A percentile compares a stretch with the other conserved stretches of the same genome.
These are phyloP conservation scores for Eptesicus fuscus DNA, from an alignment of 2,113 vertebrate genomes.

Conservation along the genomic window DNA sequence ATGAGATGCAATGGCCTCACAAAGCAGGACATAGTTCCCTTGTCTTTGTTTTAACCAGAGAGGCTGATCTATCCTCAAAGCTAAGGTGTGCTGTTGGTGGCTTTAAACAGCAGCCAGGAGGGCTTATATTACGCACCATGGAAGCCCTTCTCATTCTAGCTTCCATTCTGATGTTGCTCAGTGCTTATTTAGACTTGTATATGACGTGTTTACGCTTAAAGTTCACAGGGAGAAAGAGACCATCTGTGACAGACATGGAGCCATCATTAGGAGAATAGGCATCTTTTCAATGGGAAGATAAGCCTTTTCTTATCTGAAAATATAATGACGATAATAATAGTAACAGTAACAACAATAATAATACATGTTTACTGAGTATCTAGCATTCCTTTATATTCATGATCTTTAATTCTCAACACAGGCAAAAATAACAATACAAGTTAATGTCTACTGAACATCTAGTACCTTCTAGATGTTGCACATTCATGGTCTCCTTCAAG, in stretches of 20 bases:
- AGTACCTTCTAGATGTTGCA: fast-evolving
- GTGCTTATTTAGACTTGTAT: too few relatives aligned
- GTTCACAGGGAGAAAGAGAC: background rate
- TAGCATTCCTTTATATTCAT: background rate
- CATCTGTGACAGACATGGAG: background rate
- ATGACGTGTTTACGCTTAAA: fast-evolving
- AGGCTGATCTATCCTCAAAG: background rate
- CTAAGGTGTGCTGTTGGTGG: background rate
- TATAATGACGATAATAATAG: background rate
- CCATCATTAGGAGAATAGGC: fast-evolving
- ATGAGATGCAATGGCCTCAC: fast-evolving
- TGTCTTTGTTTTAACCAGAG: background rate
- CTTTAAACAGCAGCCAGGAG: background rate
- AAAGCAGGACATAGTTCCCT: background rate
- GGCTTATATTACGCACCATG: fast-evolving
- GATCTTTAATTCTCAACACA: background rate
- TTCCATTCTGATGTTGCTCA: fast-evolving
- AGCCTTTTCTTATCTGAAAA: background rate
- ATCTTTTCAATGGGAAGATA: background rate
- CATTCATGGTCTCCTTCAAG: background rate
- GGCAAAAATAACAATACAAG: background rate
- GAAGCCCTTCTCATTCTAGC: fast-evolving
- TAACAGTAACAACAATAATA: fast-evolving
- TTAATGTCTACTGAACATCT: background rate
- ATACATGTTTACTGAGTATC: background rate